Evolutionary conservation across 2,888 invertebrate genomes (phyloP).

Genomic region (Ectemnius lituratus): DNA sequence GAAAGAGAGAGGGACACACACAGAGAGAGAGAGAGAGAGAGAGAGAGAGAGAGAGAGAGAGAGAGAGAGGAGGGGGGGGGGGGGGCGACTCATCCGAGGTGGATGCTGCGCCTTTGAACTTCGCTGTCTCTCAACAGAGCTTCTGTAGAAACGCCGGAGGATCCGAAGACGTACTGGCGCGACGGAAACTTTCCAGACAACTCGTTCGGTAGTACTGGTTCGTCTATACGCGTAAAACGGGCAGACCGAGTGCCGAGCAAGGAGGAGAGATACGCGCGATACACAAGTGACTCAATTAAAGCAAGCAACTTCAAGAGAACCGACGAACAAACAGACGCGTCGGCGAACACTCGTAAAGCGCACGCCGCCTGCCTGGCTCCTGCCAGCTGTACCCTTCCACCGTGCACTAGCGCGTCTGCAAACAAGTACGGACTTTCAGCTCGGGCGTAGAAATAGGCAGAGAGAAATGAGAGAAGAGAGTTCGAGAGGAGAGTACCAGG

Average conservation of each 20-base stretch:
- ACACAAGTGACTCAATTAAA: slow-evolving; percentile 67
- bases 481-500: background rate
- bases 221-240: too few relatives aligned
- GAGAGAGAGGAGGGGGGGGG: too few relatives aligned
- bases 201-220: slow-evolving; percentile 17
- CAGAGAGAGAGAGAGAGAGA: too few relatives aligned
- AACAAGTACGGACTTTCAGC: slow-evolving; percentile 23
- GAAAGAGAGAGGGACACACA: too few relatives aligned
- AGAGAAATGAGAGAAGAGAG: background rate
- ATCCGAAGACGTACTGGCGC: slow-evolving; percentile 45
- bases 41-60: too few relatives aligned
- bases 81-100: too few relatives aligned
- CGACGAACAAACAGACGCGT: slow-evolving; percentile 56
- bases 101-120: too few relatives aligned
- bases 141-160: slow-evolving; percentile 45
- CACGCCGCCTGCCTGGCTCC: slow-evolving; percentile 15
- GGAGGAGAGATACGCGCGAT: slow-evolving; percentile 55
- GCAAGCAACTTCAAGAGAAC: slow-evolving; percentile 59
- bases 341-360: slow-evolving; percentile 40
- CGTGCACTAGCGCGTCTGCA: slow-evolving; percentile 22
- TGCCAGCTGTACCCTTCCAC: background rate
- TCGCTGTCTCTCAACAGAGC: slow-evolving; percentile 30
- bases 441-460: background rate
- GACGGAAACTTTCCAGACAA: slow-evolving; percentile 55
- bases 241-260: slow-evolving; percentile 3